phyloP scores from a whole-genome alignment of 1,140 invertebrate genomes.

The Apis dorsata region DNA sequence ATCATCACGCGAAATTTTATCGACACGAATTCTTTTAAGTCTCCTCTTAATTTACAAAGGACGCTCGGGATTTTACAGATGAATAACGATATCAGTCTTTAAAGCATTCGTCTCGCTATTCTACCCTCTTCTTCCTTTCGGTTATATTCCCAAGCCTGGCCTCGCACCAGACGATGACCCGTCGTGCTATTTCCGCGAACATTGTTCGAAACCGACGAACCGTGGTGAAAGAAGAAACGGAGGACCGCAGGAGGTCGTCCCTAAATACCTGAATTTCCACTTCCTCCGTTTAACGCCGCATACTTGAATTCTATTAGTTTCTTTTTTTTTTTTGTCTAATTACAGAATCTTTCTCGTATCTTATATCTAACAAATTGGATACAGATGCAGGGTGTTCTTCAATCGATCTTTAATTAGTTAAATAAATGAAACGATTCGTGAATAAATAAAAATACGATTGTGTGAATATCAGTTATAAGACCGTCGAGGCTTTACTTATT shows the following conservation, averaged over 20 bases:
- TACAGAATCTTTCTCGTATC: not conserved
- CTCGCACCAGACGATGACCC: constrained; percentile 10
- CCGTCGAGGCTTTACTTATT: too few species aligned
- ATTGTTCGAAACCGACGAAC: constrained; percentile 23
- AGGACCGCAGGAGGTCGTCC: not conserved
- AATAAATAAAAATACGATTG: too few species aligned
- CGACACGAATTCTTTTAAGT: too few species aligned
- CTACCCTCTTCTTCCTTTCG: not conserved
- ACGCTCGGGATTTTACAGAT: too few species aligned
- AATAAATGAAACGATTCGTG: too few species aligned
- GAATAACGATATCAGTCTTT: too few species aligned
- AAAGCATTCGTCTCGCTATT: not conserved
- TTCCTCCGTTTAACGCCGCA: not conserved
- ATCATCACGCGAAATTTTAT: too few species aligned
- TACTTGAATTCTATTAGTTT: not conserved
- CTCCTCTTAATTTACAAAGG: too few species aligned
- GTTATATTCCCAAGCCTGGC: constrained; percentile 6
- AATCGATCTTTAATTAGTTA: too few species aligned
- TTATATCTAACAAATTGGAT: too few species aligned
- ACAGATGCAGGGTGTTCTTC: too few species aligned
- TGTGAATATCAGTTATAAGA: too few species aligned
- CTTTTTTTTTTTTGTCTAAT: not conserved
- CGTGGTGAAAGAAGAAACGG: not conserved
- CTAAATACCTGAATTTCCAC: constrained; percentile 6
- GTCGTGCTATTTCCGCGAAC: constrained; percentile 17